Base-by-base conservation (phyloP, 2,797 vertebrate species). In the Distichodus sexfasciatus region DNA sequence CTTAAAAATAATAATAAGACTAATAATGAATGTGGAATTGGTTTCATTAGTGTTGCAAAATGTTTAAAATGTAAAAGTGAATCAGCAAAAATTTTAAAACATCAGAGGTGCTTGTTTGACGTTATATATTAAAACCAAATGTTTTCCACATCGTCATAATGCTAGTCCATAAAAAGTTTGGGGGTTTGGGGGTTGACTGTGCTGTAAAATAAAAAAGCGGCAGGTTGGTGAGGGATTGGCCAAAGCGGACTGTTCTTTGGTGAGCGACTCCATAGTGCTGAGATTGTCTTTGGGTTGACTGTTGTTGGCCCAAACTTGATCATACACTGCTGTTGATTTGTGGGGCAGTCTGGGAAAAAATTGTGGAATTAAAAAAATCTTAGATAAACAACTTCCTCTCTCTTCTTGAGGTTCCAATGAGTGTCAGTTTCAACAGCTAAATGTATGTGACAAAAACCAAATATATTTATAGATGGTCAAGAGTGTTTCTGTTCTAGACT, bases 341-440 rank as follows among this genome's bases (percentile, higher is more conserved):
- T 14, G 96, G 97, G n/a, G 95, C 93, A 7, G 94, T 96, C 97
- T 99, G 83, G 3, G 73, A 81, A 76, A 76, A 59, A 73, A 15
- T n/a, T n/a, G n/a, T n/a, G n/a, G n/a, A n/a, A n/a, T n/a, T n/a
- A n/a, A n/a, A n/a, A n/a, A n/a, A n/a, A n/a, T n/a, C n/a, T n/a
- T n/a, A n/a, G n/a, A 74, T 68, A 59, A 38, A n/a, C 6, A 76
- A 48, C 29, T 41, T 4, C 2, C 24, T 9, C 41, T 28, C 9
- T 46, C 44, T 23, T 41, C 17, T 29, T 26, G 4, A 36, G 31
- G 8, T 4, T 33, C 31, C 31, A 4, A 4, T 33, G 4, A 33
- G 8, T 33, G 4, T 33, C 31, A 33, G 31, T 33, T 33, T 9
- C 4, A 33, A 9, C 4, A 33, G 4, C n/a, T n/a, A n/a, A n/a